These are phyloP conservation scores for Oenanthe oenanthe DNA, from an alignment of 2,113 vertebrate species.

Conservation along the genomic window DNA sequence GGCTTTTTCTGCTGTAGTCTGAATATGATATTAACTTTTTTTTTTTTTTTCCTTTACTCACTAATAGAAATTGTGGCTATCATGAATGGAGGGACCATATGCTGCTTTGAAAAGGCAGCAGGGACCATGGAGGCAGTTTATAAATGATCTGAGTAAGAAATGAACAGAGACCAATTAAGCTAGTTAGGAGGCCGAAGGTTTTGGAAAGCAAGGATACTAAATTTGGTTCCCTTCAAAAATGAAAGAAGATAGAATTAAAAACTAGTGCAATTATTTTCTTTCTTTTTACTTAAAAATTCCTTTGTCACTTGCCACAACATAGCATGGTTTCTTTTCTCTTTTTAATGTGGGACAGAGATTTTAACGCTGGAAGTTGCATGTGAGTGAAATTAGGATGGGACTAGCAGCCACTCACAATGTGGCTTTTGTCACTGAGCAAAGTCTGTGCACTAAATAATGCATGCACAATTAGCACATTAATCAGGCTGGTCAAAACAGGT, in stretches of 20 bases:
- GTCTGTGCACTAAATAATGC: conserved; percentile 38
- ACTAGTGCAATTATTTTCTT: neutral
- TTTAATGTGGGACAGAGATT: neutral
- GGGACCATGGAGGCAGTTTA: conserved; percentile 40
- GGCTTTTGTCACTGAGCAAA: conserved; percentile 40
- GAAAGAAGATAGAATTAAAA: conserved; percentile 5
- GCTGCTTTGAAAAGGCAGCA: conserved; percentile 64
- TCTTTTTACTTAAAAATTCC: neutral
- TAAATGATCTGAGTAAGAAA: conserved; percentile 63
- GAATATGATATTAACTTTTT: neutral
- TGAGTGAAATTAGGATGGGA: neutral
- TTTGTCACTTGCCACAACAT: neutral
- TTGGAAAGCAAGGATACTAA: neutral
- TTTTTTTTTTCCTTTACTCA: conserved; percentile 12
- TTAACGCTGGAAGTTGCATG: neutral
- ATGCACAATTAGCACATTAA: conserved; percentile 18
- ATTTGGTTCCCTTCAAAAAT: conserved; percentile 19
- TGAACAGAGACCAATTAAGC: conserved; percentile 64
- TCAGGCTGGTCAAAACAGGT: conserved; percentile 43
- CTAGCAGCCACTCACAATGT: conserved; percentile 4
- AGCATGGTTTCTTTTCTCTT: neutral
- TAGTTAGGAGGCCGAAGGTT: conserved; percentile 31
- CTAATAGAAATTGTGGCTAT: conserved; percentile 53
- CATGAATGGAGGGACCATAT: conserved; percentile 57
- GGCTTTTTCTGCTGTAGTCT: neutral